phyloP scores from a whole-genome alignment of 2,888 invertebrate species.

The Imbricaverruca yamaguchii region DNA sequence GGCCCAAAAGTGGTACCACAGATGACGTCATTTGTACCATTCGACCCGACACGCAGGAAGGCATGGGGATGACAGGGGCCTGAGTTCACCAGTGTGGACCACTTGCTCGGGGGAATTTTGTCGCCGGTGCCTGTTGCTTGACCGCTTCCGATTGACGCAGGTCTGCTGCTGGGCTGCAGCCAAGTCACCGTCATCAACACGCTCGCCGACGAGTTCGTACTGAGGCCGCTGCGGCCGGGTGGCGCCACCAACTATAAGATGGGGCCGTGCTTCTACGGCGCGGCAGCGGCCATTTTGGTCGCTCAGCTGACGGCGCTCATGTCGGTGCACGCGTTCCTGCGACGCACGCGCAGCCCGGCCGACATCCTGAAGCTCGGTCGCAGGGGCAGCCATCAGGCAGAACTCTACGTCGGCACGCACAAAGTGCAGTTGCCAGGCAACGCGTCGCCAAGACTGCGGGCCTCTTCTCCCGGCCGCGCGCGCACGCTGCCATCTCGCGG shows the following conservation, averaged over 20 bases:
- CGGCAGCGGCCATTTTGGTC: neutral
- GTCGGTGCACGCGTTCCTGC: neutral
- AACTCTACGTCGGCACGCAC: neutral
- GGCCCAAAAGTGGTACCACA: no score
- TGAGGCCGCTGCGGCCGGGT: neutral
- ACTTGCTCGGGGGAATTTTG: no score
- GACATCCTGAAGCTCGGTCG: neutral
- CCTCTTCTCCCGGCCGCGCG: neutral
- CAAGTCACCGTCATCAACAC: neutral
- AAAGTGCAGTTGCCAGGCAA: neutral
- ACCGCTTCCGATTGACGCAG: neutral
- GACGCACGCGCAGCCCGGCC: conserved; percentile 1
- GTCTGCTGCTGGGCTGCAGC: neutral
- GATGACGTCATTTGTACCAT: no score
- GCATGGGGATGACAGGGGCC: no score
- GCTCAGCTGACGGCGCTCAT: conserved; percentile 3
- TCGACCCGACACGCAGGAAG: no score
- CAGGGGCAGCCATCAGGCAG: neutral
- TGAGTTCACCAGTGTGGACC: no score
- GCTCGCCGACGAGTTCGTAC: neutral
- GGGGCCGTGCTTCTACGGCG: conserved; percentile 12
- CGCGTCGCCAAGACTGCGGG: no score
- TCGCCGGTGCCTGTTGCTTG: no score
- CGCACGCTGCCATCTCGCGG: neutral
- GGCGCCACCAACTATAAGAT: conserved; percentile 3